Percentiles rank a stretch among this genome's conserved stretches.
Evolutionary conservation across 2,888 invertebrate genomes (phyloP).

Genomic region (Theristus sp.): DNA sequence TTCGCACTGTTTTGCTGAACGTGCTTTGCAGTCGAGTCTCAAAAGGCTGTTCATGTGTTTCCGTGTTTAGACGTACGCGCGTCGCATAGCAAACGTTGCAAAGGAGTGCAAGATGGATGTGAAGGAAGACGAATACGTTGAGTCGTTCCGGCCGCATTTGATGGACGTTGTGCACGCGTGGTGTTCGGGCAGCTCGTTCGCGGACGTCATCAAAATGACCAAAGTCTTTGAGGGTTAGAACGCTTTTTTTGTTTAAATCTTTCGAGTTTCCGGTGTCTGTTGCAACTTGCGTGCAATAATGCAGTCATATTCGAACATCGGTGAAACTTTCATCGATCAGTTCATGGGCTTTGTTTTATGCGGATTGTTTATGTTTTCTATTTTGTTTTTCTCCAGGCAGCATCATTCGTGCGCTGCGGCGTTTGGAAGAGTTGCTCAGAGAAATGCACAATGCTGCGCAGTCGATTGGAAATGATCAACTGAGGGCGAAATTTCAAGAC

Average conservation of each 20-base stretch:
- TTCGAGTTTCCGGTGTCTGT: too few species aligned
- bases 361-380: too few species aligned
- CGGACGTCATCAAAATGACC: constrained; percentile 82
- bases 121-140: constrained; percentile 16
- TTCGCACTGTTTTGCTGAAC: too few species aligned
- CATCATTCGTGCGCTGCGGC: constrained; percentile 74
- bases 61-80: constrained; percentile 49
- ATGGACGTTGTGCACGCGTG: constrained; percentile 94
- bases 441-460: constrained; percentile 90
- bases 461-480: constrained; percentile 48
- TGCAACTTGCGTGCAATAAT: too few species aligned
- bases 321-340: too few species aligned
- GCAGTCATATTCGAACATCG: too few species aligned
- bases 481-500: constrained; percentile 33
- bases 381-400: too few species aligned
- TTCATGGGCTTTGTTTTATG: too few species aligned
- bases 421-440: constrained; percentile 79
- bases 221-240: constrained; percentile 75
- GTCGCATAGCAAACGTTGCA: constrained; percentile 71
- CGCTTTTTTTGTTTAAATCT: too few species aligned
- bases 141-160: constrained; percentile 53
- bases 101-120: constrained; percentile 36
- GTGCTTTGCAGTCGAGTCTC: neutral
- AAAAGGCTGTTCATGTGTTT: neutral
- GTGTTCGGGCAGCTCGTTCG: constrained; percentile 78